Evolutionary conservation across 2,797 vertebrate genomes (phyloP).

Genomic region (Sebastes goodei): DNA sequence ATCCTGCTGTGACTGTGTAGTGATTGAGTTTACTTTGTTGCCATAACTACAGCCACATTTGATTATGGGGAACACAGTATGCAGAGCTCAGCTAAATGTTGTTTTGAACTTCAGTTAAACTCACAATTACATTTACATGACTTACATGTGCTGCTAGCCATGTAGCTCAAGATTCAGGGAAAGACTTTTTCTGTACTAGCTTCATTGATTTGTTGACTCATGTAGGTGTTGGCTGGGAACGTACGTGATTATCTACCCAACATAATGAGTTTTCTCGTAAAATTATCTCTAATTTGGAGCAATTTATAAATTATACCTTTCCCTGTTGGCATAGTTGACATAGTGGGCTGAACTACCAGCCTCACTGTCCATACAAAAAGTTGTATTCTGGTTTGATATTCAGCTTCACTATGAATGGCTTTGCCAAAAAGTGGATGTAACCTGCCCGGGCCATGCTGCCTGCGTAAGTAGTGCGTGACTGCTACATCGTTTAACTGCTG

Average conservation of each 20-base stretch:
- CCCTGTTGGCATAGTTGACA: background rate
- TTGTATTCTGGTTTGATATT: background rate
- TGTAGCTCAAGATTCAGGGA: background rate
- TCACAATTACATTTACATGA: background rate
- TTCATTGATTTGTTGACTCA: background rate
- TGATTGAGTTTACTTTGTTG: constrained; percentile 73
- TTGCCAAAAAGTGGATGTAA: background rate
- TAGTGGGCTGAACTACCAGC: background rate
- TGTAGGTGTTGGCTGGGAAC: background rate
- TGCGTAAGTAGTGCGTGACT: no score
- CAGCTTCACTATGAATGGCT: background rate
- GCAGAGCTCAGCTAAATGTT: constrained; percentile 43
- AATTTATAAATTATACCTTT: background rate
- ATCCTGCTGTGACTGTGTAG: constrained; percentile 58
- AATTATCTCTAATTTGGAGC: background rate
- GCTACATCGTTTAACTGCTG: no score
- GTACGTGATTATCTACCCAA: background rate
- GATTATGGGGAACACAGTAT: constrained; percentile 42
- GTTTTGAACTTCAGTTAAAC: constrained; percentile 28
- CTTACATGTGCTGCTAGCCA: background rate
- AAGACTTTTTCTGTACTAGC: background rate
- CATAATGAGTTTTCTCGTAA: background rate
- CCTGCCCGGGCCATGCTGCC: no score
- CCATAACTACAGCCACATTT: constrained; percentile 65
- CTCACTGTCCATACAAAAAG: background rate